Evolutionary conservation across 2,888 invertebrate species (phyloP).

Genomic region (Sussaba pulchella): DNA sequence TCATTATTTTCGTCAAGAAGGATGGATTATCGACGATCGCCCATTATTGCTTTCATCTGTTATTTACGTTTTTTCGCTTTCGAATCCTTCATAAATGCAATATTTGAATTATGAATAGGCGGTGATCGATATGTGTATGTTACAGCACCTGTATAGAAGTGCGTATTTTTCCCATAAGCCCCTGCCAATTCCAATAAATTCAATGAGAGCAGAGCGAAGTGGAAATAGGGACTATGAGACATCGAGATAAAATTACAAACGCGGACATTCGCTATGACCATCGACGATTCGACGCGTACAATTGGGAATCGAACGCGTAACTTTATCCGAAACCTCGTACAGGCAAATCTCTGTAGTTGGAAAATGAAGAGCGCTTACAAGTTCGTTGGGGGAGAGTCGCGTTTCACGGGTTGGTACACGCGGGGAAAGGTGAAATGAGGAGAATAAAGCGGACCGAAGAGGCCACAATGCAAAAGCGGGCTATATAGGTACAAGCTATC

Average conservation of each 20-base stretch:
- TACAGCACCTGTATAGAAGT: not conserved
- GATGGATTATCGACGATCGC: no score
- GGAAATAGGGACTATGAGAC: conserved; percentile 26
- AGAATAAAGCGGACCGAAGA: conserved; percentile 29
- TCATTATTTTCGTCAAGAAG: no score
- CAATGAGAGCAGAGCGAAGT: not conserved
- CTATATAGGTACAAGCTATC: conserved; percentile 3
- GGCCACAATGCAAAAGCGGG: conserved; percentile 11
- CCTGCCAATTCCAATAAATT: not conserved
- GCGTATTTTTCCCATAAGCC: conserved; percentile 1
- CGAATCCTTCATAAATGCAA: not conserved
- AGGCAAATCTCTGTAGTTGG: conserved; percentile 33
- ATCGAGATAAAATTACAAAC: conserved; percentile 48
- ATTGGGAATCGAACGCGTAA: conserved; percentile 59
- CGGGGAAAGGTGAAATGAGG: not conserved
- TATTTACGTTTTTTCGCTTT: no score
- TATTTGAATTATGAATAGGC: not conserved
- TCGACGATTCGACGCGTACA: conserved; percentile 49
- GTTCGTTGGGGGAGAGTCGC: conserved; percentile 36
- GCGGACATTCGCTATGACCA: conserved; percentile 9
- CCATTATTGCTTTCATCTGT: not conserved
- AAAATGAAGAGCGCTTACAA: conserved; percentile 56
- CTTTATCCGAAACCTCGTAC: conserved; percentile 53
- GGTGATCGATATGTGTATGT: not conserved
- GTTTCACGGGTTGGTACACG: not conserved